A percentile compares a stretch with the other conserved stretches of the same genome.
These are phyloP conservation scores for Mythimna pallens DNA, from an alignment of 2,888 invertebrate species.

Conservation along the genomic window DNA sequence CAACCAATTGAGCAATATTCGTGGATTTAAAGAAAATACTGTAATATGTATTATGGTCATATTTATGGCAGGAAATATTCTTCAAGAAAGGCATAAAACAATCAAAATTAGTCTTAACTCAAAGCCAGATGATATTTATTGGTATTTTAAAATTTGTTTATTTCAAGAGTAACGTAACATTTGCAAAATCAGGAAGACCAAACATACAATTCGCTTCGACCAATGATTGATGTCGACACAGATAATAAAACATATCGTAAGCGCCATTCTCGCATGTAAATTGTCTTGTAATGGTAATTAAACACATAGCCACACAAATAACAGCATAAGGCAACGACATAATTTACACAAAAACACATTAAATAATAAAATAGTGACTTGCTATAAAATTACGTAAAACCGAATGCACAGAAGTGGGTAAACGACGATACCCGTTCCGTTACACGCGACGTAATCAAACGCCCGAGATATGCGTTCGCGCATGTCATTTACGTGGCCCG, in stretches of 20 bases:
- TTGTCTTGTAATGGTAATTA: conserved; percentile 47
- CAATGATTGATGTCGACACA: conserved; percentile 47
- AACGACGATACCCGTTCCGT: conserved; percentile 65
- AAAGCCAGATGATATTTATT: neutral
- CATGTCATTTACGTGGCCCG: conserved; percentile 62
- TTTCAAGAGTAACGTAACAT: conserved; percentile 5
- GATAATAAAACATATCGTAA: conserved; percentile 40
- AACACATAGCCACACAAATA: conserved; percentile 33
- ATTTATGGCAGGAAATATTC: conserved; percentile 21
- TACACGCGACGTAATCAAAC: conserved; percentile 67
- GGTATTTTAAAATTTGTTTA: neutral
- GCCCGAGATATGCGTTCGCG: conserved; percentile 70
- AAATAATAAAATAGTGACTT: conserved; percentile 57
- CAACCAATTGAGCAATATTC: conserved; percentile 27
- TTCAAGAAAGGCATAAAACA: neutral
- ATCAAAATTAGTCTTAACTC: neutral
- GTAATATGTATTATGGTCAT: conserved; percentile 2
- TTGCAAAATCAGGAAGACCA: conserved; percentile 42
- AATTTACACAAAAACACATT: conserved; percentile 45
- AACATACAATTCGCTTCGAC: conserved; percentile 34
- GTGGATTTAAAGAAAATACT: conserved; percentile 30
- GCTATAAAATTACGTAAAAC: conserved; percentile 68
- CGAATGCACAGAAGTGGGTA: conserved; percentile 60
- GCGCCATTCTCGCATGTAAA: conserved; percentile 37
- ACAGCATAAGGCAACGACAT: conserved; percentile 37